These are phyloP conservation scores for Muscina levida DNA, from an alignment of 2,888 invertebrate genomes.

Conservation along the genomic window DNA sequence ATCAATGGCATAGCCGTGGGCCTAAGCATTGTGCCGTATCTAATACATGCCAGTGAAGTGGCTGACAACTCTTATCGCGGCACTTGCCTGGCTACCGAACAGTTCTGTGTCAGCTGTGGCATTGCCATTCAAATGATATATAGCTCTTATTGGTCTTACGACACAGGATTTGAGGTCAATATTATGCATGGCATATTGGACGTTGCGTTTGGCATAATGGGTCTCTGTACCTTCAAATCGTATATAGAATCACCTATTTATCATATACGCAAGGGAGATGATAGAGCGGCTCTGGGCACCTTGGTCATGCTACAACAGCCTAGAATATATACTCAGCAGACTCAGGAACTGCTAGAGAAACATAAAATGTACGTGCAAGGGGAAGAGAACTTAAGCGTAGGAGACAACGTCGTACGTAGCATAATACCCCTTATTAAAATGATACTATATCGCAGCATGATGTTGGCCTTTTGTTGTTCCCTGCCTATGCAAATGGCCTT, in stretches of 20 bases:
- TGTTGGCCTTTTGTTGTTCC: slow-evolving; percentile 72
- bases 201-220: slow-evolving; percentile 63
- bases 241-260: slow-evolving; percentile 73
- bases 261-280: slow-evolving; percentile 69
- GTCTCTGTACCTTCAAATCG: slow-evolving; percentile 48
- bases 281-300: slow-evolving; percentile 68
- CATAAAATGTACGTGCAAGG: slow-evolving; percentile 69
- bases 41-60: slow-evolving; percentile 73
- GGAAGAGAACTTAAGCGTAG: slow-evolving; percentile 62
- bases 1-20: slow-evolving; percentile 74
- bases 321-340: slow-evolving; percentile 45
- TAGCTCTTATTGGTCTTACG: slow-evolving; percentile 57
- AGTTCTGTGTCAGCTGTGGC: slow-evolving; percentile 69
- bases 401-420: slow-evolving; percentile 31
- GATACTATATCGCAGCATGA: slow-evolving; percentile 71
- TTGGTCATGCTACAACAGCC: slow-evolving; percentile 64
- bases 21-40: slow-evolving; percentile 70
- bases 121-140: slow-evolving; percentile 71
- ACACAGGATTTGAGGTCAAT: slow-evolving; percentile 56
- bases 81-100: slow-evolving; percentile 69
- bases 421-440: slow-evolving; percentile 71
- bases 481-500: slow-evolving; percentile 68
- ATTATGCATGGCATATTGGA: slow-evolving; percentile 72
- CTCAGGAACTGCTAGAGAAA: slow-evolving; percentile 67
- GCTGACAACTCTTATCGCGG: slow-evolving; percentile 68